These are phyloP conservation scores for Cyprinella venusta DNA, from an alignment of 2,797 vertebrate genomes.

Conservation along the genomic window DNA sequence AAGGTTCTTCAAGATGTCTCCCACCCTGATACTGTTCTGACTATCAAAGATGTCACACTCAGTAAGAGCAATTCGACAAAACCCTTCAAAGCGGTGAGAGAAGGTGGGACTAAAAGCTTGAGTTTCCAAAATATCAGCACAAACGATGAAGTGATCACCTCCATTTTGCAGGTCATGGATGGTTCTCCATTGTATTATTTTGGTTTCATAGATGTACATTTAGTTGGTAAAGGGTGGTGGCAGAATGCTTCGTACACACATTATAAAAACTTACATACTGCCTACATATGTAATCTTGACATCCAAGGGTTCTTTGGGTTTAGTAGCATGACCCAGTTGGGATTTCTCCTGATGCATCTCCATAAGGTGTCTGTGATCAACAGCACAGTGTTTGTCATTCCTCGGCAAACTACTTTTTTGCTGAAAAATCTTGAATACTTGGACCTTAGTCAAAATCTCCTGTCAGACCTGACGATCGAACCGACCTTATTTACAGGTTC, in stretches of 20 bases:
- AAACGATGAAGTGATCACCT: conserved; percentile 62
- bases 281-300: conserved; percentile 62
- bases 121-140: conserved; percentile 61
- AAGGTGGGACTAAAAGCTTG: conserved; percentile 62
- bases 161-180: conserved; percentile 48
- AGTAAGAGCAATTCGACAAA: background rate
- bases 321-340: conserved; percentile 58
- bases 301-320: conserved; percentile 73
- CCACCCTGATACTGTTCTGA: conserved; percentile 67
- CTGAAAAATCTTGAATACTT: conserved; percentile 75
- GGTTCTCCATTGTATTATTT: conserved; percentile 61
- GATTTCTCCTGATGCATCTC: conserved; percentile 58
- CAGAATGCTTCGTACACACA: accelerated
- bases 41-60: conserved; percentile 65
- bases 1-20: conserved; percentile 70
- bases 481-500: conserved; percentile 68
- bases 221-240: conserved; percentile 67
- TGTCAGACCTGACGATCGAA: conserved; percentile 69
- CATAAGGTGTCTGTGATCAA: conserved; percentile 70
- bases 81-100: conserved; percentile 27
- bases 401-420: conserved; percentile 63
- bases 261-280: conserved; percentile 44
- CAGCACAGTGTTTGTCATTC: conserved; percentile 77
- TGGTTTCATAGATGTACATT: conserved; percentile 64
- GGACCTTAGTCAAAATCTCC: conserved; percentile 78